phyloP scores from a whole-genome alignment of 1,140 invertebrate species.

The Drosophila busckii region DNA sequence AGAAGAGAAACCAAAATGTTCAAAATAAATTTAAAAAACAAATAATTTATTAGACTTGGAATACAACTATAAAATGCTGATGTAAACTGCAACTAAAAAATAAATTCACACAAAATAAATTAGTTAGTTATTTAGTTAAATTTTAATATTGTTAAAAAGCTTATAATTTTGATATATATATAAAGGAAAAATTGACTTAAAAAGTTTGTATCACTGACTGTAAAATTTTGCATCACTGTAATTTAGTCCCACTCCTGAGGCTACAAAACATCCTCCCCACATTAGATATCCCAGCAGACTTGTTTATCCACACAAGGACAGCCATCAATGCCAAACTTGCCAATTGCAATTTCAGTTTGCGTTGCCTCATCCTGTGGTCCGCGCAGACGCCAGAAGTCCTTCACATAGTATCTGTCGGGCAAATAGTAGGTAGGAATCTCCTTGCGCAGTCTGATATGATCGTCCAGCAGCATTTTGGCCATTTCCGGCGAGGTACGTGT shows the following conservation, averaged over 20 bases:
- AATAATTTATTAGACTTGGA: too few relatives aligned
- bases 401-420: constrained; percentile 31
- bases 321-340: constrained; percentile 52
- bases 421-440: constrained; percentile 43
- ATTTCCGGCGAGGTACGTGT: constrained; percentile 21
- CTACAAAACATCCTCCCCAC: not conserved
- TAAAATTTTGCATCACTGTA: not conserved
- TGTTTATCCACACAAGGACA: constrained; percentile 50
- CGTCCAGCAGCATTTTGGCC: constrained; percentile 21
- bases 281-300: constrained; percentile 44
- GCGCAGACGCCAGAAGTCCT: constrained; percentile 1
- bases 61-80: too few relatives aligned
- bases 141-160: too few relatives aligned
- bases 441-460: constrained; percentile 33
- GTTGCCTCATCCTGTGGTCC: constrained; percentile 38
- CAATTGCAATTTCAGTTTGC: constrained; percentile 46
- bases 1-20: too few relatives aligned
- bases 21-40: too few relatives aligned
- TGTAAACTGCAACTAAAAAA: too few relatives aligned
- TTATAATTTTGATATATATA: too few relatives aligned
- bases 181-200: too few relatives aligned
- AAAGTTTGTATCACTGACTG: too few relatives aligned
- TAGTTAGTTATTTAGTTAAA: too few relatives aligned
- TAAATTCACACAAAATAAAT: too few relatives aligned
- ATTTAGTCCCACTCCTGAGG: too few relatives aligned